phyloP scores from a whole-genome alignment of 2,113 vertebrate genomes.

The Trogon surrucura region DNA sequence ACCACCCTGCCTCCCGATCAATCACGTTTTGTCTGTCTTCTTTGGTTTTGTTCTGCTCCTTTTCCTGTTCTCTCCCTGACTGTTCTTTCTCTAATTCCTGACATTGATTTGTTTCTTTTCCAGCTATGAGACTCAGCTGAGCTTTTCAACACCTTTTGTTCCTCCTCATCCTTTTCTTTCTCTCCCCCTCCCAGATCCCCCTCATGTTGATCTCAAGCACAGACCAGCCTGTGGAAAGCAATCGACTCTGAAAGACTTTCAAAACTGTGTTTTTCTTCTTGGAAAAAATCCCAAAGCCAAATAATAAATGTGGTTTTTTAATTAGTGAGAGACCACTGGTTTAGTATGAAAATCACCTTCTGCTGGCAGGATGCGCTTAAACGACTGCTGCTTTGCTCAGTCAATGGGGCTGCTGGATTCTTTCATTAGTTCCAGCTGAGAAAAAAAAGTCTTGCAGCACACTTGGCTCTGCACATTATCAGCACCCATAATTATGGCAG shows the following conservation, averaged over 20 bases:
- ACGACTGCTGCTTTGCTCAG: neutral
- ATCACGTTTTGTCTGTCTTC: neutral
- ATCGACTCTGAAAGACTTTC: neutral
- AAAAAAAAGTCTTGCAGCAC: neutral
- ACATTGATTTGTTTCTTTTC: constrained; percentile 35
- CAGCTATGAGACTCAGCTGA: neutral
- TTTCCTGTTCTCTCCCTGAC: constrained; percentile 31
- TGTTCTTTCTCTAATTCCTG: constrained; percentile 37
- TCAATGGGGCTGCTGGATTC: neutral
- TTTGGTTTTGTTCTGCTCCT: constrained; percentile 1
- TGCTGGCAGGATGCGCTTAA: constrained; percentile 30
- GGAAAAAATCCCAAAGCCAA: constrained; percentile 29
- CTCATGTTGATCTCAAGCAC: neutral
- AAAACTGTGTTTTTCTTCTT: neutral
- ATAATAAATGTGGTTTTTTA: constrained; percentile 32
- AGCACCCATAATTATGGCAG: neutral
- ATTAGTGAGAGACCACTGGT: constrained; percentile 18
- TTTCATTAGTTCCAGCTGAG: neutral
- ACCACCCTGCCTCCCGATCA: constrained; percentile 16
- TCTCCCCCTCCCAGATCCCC: neutral
- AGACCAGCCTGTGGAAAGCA: neutral
- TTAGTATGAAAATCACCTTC: constrained; percentile 44
- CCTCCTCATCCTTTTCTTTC: neutral
- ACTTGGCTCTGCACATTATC: neutral
- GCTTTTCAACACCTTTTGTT: constrained; percentile 35